Base-by-base conservation (phyloP, 2,797 vertebrate genomes). In the Heliangelus exortis region DNA sequence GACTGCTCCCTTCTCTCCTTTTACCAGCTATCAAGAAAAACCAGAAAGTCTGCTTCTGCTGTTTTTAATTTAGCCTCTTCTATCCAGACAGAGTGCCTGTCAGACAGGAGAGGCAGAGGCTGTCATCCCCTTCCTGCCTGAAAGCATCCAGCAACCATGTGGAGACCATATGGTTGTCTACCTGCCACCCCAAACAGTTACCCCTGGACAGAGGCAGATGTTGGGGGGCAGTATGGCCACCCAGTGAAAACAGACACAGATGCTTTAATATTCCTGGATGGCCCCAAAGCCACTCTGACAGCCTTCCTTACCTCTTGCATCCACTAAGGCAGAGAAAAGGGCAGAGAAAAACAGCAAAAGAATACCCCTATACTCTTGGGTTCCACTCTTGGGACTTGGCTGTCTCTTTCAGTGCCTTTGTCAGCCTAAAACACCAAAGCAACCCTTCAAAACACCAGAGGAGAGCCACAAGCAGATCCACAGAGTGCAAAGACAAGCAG, bases 11-110 rank as follows among this genome's bases (percentile, higher is more conserved):
- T 93, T 86, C 82, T 88, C 89, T 90, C 72, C 81, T 95, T 84
- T 93, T 55, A 83, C 62, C 78, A 95, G 93, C 87, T 92, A 96
- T 93, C 95, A 96, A 88, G 96, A 96, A 97, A 97, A 96, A 97
- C 95, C 67, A 51, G 96, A 92, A 94, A 94, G 67, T 81, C 90
- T 89, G 26, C 87, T 91, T 88, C 54, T 89, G 57, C 73, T 89
- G 69, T 22, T 92, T 93, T 96, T 95, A 93, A 93, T 92, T 91
- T 89, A 91, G 75, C 43, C 80, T 94, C 81, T 89, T 95, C 86
- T 76, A 91, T 83, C 76, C 76, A 74, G 41, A 33, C 36, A 43
- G 41, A 80, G 23, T n/a, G 69, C 84, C 76, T 92, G 91, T 75
- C 92, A 95, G 88, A 90, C 84, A 84, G 76, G 84, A 87, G 86